These are phyloP conservation scores for Myrmecophaga tridactyla DNA, from an alignment of 2,113 vertebrate species.

Conservation along the genomic window DNA sequence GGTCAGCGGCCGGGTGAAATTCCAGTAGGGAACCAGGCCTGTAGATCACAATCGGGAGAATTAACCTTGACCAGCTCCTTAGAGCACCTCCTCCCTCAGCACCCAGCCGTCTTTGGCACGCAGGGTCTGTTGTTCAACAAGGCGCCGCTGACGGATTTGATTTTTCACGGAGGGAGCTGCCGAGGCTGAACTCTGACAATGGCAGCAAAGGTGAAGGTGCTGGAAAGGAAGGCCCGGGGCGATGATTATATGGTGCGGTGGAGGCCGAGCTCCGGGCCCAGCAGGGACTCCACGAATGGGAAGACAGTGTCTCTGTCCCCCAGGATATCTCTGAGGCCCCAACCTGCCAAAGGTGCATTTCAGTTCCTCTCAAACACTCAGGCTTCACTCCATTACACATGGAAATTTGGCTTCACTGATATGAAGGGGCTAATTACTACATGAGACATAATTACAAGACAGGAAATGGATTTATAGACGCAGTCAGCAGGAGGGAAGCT, in stretches of 20 bases:
- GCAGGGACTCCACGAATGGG: too few species aligned
- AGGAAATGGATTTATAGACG: slow-evolving; percentile 69
- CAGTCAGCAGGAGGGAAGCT: neutral
- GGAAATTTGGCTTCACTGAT: slow-evolving; percentile 73
- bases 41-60: neutral
- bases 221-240: neutral
- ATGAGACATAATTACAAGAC: slow-evolving; percentile 72
- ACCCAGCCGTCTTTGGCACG: neutral
- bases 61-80: neutral
- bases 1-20: neutral
- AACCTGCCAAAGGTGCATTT: neutral
- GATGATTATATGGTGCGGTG: neutral
- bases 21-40: neutral
- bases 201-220: neutral
- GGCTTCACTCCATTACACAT: slow-evolving; percentile 68
- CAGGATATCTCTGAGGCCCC: neutral
- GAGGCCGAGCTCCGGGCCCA: too few species aligned
- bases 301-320: neutral
- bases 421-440: slow-evolving; percentile 74
- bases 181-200: neutral
- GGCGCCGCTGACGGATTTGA: neutral
- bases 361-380: neutral
- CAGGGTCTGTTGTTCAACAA: neutral
- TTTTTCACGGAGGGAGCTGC: neutral
- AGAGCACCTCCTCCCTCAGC: neutral